A percentile compares a stretch with the other conserved stretches of the same genome.
Conservation (phyloP, 2,797 vertebrate species). For the Lagodon rhomboides region DNA sequence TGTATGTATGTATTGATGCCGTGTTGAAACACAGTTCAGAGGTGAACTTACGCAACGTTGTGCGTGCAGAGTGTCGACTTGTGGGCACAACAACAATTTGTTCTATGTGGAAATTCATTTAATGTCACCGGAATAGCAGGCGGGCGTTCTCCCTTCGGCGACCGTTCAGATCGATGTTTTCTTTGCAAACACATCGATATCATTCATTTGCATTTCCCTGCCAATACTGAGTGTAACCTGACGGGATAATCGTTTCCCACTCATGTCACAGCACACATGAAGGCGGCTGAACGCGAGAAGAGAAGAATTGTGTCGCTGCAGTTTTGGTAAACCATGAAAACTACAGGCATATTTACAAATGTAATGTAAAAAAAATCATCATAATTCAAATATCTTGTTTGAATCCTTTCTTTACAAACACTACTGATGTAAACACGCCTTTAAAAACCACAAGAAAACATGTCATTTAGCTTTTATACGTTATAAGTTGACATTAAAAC, state of each 20-base stretch:
- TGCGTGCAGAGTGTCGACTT: background rate
- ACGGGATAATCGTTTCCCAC: background rate
- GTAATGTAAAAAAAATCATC: too few species aligned
- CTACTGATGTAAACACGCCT: too few species aligned
- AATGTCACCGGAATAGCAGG: background rate
- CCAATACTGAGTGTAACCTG: background rate
- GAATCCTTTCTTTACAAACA: too few species aligned
- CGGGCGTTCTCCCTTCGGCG: background rate
- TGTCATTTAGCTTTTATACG: background rate
- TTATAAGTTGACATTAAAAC: background rate
- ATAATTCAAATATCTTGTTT: too few species aligned
- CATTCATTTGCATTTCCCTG: background rate
- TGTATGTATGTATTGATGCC: background rate
- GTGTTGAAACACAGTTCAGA: background rate
- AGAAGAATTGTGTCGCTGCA: background rate
- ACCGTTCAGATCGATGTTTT: background rate
- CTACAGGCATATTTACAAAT: background rate
- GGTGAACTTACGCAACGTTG: background rate
- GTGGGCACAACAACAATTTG: background rate
- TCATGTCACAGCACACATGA: background rate
- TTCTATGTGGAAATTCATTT: background rate
- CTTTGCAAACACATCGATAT: constrained; percentile 8
- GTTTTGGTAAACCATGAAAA: too few species aligned
- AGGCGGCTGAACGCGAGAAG: too few species aligned
- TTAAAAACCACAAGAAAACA: too few species aligned